These are phyloP conservation scores for Larimichthys crocea DNA, from an alignment of 2,113 vertebrate genomes.

Conservation along the genomic window DNA sequence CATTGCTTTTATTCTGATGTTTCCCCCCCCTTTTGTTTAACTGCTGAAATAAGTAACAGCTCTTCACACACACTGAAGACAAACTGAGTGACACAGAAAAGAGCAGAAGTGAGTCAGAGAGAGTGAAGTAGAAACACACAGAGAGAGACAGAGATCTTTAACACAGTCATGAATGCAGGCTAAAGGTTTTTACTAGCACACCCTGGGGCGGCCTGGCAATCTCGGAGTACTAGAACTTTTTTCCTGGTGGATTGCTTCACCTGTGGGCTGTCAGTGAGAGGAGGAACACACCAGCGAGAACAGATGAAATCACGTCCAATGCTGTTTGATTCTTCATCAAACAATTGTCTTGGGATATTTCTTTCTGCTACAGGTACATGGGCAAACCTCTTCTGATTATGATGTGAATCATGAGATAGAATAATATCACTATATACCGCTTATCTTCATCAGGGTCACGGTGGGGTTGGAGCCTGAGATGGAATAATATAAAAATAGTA, in stretches of 20 bases:
- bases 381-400: not conserved
- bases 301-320: constrained; percentile 8
- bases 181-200: constrained; percentile 35
- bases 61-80: not conserved
- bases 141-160: not conserved
- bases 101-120: not conserved
- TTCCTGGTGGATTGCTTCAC: constrained; percentile 38
- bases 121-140: not conserved
- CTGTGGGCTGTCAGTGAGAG: constrained; percentile 35
- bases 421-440: too few species aligned
- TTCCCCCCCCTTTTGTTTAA: too few species aligned
- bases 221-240: constrained; percentile 28
- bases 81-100: not conserved
- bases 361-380: not conserved
- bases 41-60: not conserved
- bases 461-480: not conserved
- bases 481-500: not conserved
- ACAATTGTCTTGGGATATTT: not conserved
- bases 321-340: constrained; percentile 13
- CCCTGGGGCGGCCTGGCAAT: constrained; percentile 26
- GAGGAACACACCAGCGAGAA: constrained; percentile 8
- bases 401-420: not conserved
- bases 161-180: constrained; percentile 28
- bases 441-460: too few species aligned
- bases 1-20: not conserved